Conservation (phyloP, 2,888 invertebrate genomes). For the Agrochola circellaris region DNA sequence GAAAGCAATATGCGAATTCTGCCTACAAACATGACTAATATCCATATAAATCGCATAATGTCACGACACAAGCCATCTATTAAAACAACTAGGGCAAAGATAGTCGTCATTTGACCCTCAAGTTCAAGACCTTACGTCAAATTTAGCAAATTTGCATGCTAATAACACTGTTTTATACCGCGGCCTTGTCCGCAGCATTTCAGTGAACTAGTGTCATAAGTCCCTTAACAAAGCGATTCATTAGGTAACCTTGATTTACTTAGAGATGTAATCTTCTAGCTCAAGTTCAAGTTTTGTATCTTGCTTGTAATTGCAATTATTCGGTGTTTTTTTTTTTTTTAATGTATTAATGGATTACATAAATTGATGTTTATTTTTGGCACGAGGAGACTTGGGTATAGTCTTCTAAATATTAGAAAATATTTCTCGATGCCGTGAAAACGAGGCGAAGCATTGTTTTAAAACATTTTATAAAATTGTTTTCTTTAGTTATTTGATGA, state of each 20-base stretch:
- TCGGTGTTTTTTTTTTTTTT: slow-evolving; percentile 45
- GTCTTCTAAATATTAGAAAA: neutral
- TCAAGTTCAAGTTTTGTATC: slow-evolving; percentile 69
- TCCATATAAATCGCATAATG: neutral
- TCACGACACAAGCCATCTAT: neutral
- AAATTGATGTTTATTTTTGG: neutral
- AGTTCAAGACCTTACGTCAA: slow-evolving; percentile 30
- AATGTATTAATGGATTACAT: slow-evolving; percentile 2
- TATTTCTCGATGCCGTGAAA: neutral
- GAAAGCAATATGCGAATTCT: neutral
- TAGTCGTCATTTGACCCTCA: slow-evolving; percentile 16
- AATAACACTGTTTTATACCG: slow-evolving; percentile 23
- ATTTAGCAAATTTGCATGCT: slow-evolving; percentile 44
- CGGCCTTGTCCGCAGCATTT: slow-evolving; percentile 43
- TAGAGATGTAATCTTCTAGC: slow-evolving; percentile 62
- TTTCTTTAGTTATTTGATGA: neutral
- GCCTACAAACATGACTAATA: neutral
- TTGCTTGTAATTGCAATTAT: slow-evolving; percentile 48
- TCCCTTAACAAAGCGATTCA: slow-evolving; percentile 57
- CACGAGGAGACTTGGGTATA: neutral
- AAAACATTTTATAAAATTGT: neutral
- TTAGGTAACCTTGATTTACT: slow-evolving; percentile 58
- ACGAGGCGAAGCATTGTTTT: neutral
- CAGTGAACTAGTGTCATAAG: slow-evolving; percentile 38
- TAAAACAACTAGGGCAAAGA: slow-evolving; percentile 23